A percentile compares a stretch with the other conserved stretches of the same genome.
Evolutionary conservation across 2,113 vertebrate genomes (phyloP).

Genomic region (Psilopogon haemacephalus): DNA sequence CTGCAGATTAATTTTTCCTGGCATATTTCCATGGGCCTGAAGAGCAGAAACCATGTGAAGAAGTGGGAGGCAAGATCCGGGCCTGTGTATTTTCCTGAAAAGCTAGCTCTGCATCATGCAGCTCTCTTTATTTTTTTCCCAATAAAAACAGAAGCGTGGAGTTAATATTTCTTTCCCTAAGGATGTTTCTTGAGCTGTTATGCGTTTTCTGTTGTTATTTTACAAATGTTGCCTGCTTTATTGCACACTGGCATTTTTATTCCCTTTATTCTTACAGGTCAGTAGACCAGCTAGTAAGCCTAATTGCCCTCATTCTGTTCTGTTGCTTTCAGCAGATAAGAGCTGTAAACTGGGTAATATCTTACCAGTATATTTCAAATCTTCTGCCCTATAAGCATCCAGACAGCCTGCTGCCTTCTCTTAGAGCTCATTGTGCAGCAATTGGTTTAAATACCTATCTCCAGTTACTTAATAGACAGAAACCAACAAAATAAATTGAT

Average conservation of each 20-base stretch:
- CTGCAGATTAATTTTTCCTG: constrained; percentile 35
- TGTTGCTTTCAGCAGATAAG: background rate
- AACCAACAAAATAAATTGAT: background rate
- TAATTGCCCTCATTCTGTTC: constrained; percentile 33
- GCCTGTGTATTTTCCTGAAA: constrained; percentile 44
- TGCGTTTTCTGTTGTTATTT: background rate
- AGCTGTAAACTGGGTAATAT: background rate
- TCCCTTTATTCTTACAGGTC: constrained; percentile 2
- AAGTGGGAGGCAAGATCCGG: background rate
- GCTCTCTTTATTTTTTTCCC: background rate
- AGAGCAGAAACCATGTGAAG: constrained; percentile 32
- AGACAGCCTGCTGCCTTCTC: background rate
- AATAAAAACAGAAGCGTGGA: background rate
- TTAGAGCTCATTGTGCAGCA: background rate
- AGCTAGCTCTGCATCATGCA: background rate
- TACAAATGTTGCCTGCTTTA: background rate
- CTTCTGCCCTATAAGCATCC: background rate
- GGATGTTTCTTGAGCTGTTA: background rate
- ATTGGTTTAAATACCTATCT: background rate
- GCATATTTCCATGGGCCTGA: background rate
- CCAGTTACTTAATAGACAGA: background rate
- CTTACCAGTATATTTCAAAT: background rate
- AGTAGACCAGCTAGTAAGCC: background rate
- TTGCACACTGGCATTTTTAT: background rate
- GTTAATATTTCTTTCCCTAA: background rate